These are phyloP conservation scores for Pseudorhiza aurosa DNA, from an alignment of 30 jellyfish, hydroid and myxozoan species.

Conservation along the genomic window DNA sequence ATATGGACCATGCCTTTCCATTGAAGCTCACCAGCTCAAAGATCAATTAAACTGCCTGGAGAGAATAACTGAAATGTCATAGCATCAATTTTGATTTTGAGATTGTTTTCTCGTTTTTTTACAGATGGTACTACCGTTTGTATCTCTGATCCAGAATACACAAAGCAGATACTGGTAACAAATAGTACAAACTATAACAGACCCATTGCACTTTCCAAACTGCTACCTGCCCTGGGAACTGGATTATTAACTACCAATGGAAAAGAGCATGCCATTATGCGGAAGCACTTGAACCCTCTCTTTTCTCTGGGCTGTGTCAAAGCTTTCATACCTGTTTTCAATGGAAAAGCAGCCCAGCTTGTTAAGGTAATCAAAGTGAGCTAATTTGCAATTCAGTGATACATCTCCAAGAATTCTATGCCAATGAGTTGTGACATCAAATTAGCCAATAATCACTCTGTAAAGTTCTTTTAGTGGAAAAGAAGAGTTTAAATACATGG, in stretches of 20 bases:
- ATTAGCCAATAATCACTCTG: too few species aligned
- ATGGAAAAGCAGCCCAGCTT: conserved; percentile 27
- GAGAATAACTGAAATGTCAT: too few species aligned
- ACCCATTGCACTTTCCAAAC: not conserved
- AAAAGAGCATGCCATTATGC: conserved; percentile 42
- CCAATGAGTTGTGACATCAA: too few species aligned
- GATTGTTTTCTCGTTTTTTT: not conserved
- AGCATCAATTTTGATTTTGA: too few species aligned
- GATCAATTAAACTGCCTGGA: too few species aligned
- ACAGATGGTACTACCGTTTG: conserved; percentile 39
- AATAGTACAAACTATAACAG: conserved; percentile 29
- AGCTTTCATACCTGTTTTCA: conserved; percentile 34
- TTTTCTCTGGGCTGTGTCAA: conserved; percentile 38
- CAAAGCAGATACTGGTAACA: conserved; percentile 51
- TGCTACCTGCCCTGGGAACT: conserved; percentile 60
- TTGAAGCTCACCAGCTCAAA: too few species aligned
- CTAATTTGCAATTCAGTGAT: too few species aligned
- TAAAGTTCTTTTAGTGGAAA: too few species aligned
- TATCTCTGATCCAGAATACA: conserved; percentile 50
- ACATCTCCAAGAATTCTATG: too few species aligned
- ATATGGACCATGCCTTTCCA: too few species aligned
- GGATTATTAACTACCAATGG: conserved; percentile 47
- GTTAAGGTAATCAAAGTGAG: conserved; percentile 32
- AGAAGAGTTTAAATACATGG: too few species aligned
- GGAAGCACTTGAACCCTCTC: conserved; percentile 49